phyloP scores from a whole-genome alignment of 2,113 vertebrate species.

The Dicrurus megarhynchus region DNA sequence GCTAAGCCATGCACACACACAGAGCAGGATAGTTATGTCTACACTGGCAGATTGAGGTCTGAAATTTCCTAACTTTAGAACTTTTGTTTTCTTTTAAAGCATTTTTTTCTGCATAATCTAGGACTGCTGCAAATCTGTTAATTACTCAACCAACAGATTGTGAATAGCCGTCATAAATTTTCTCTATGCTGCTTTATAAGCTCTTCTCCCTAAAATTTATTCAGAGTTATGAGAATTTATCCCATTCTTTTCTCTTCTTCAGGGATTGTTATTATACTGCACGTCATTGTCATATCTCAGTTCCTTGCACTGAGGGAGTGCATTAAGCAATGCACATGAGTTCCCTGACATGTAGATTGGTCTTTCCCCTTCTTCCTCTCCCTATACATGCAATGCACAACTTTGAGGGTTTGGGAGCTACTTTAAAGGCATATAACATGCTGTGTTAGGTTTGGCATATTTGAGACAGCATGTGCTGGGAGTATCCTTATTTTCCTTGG shows the following conservation, averaged over 20 bases:
- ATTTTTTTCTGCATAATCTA: not conserved
- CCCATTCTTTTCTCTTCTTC: not conserved
- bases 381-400: rapidly evolving
- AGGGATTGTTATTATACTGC: not conserved
- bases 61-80: not conserved
- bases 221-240: not conserved
- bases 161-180: not conserved
- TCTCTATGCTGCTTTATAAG: not conserved
- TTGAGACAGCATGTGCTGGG: not conserved
- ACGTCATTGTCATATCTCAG: not conserved
- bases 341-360: not conserved
- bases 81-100: not conserved
- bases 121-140: not conserved
- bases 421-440: not conserved
- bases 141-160: not conserved
- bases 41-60: not conserved
- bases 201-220: not conserved
- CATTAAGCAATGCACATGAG: not conserved
- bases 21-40: not conserved
- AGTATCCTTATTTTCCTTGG: not conserved
- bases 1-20: not conserved
- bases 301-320: not conserved
- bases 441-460: not conserved
- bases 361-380: not conserved
- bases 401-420: not conserved